Conservation (phyloP, 2,797 vertebrate genomes). For the Enteromius paludinosus region DNA sequence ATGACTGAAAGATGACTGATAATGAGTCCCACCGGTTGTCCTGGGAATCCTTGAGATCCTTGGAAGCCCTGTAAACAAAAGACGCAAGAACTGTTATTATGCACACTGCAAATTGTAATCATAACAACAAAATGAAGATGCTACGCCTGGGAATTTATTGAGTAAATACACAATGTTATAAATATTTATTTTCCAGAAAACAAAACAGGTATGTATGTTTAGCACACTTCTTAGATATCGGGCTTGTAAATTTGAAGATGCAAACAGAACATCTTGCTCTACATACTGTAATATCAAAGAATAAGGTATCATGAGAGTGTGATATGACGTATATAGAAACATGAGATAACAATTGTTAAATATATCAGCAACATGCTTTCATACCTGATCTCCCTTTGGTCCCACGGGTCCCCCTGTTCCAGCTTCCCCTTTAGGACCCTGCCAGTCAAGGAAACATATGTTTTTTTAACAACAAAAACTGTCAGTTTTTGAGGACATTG, state of each 20-base stretch:
- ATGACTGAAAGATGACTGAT: background rate
- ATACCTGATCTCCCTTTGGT: conserved; percentile 90
- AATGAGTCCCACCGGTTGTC: conserved; percentile 78
- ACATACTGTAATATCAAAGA: conserved; percentile 10
- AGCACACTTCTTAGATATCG: conserved; percentile 11
- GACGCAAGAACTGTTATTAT: conserved; percentile 10
- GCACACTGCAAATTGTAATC: conserved; percentile 7
- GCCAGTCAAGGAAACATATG: conserved; percentile 43
- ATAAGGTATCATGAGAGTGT: conserved; percentile 1
- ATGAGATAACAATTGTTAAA: conserved; percentile 9
- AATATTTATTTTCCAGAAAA: conserved; percentile 39
- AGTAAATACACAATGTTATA: conserved; percentile 38
- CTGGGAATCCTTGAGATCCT: conserved; percentile 92
- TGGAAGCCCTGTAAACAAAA: conserved; percentile 85
- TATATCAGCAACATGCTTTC: conserved; percentile 13
- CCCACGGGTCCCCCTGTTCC: conserved; percentile 82
- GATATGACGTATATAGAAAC: background rate
- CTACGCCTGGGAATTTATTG: conserved; percentile 14
- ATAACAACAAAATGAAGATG: conserved; percentile 1
- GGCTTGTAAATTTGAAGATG: conserved; percentile 16
- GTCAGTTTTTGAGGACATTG: background rate
- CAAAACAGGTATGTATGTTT: conserved; percentile 22
- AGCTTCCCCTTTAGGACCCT: conserved; percentile 91
- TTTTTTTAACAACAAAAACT: background rate
- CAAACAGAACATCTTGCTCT: conserved; percentile 17